Evolutionary conservation across 2,888 invertebrate genomes (phyloP).

Genomic region (Acleris sparsana): DNA sequence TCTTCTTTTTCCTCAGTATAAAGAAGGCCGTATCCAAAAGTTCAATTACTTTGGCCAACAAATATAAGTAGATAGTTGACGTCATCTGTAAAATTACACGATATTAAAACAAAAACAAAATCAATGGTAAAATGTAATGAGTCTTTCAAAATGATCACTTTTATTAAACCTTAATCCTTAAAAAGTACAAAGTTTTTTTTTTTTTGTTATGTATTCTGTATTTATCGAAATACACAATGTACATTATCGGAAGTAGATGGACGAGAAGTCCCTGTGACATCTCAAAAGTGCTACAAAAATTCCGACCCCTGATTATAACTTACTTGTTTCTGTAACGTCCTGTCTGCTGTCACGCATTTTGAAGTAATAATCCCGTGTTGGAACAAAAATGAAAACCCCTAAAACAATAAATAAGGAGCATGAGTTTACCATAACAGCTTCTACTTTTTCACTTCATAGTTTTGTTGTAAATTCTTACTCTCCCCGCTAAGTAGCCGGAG

Average conservation of each 20-base stretch:
- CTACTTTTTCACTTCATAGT: too few relatives aligned
- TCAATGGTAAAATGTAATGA: background rate
- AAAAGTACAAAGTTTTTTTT: background rate
- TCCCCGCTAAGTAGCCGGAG: slow-evolving; percentile 7
- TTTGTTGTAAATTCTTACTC: slow-evolving; percentile 3
- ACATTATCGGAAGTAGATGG: too few relatives aligned
- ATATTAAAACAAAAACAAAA: background rate
- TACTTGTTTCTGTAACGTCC: background rate
- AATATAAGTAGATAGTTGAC: slow-evolving; percentile 86
- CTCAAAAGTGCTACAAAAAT: too few relatives aligned
- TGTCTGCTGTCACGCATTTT: background rate
- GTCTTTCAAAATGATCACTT: background rate
- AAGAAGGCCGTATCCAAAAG: slow-evolving; percentile 93
- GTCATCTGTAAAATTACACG: slow-evolving; percentile 67
- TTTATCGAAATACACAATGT: too few relatives aligned
- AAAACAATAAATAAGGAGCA: background rate
- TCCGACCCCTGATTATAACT: background rate
- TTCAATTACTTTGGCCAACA: slow-evolving; percentile 89
- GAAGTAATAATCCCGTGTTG: background rate
- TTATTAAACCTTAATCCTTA: too few relatives aligned
- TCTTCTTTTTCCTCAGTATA: slow-evolving; percentile 92
- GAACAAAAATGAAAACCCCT: background rate
- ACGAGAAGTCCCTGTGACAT: too few relatives aligned
- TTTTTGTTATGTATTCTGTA: too few relatives aligned
- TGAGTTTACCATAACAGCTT: too few relatives aligned